phyloP scores from a whole-genome alignment of 2,888 invertebrate genomes.

The Polyommatus iphigenia region DNA sequence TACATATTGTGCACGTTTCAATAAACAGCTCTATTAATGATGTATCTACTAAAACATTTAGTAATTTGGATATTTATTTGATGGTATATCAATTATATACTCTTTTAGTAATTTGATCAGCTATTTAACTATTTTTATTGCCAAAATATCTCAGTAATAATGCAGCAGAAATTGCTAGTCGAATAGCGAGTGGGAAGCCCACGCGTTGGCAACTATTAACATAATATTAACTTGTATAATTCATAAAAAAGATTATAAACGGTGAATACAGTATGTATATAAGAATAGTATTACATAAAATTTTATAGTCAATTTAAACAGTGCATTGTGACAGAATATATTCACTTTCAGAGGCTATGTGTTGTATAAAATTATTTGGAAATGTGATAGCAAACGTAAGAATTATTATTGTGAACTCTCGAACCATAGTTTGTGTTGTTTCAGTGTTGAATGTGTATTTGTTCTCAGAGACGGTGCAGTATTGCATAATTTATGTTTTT shows the following conservation, averaged over 20 bases:
- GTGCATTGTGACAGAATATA: conserved; percentile 22
- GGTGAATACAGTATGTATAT: conserved; percentile 36
- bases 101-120: too few species aligned
- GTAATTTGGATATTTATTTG: not conserved
- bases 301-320: conserved; percentile 30
- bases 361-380: conserved; percentile 18
- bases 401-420: conserved; percentile 20
- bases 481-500: not conserved
- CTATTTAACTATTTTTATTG: too few species aligned
- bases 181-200: not conserved
- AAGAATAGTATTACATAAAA: conserved; percentile 35
- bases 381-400: conserved; percentile 27
- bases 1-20: not conserved
- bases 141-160: too few species aligned
- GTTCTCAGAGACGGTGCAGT: conserved; percentile 13
- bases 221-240: not conserved
- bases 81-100: not conserved
- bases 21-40: not conserved
- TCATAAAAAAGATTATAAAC: conserved; percentile 10
- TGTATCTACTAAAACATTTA: not conserved
- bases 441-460: conserved; percentile 6
- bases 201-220: not conserved
- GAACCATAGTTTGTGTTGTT: conserved; percentile 7
- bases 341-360: conserved; percentile 26
- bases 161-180: not conserved